Evolutionary conservation across 2,113 vertebrate genomes (phyloP), one percentile per base, ranked within the genome.

Genomic region (Perccottus glenii): DNA sequence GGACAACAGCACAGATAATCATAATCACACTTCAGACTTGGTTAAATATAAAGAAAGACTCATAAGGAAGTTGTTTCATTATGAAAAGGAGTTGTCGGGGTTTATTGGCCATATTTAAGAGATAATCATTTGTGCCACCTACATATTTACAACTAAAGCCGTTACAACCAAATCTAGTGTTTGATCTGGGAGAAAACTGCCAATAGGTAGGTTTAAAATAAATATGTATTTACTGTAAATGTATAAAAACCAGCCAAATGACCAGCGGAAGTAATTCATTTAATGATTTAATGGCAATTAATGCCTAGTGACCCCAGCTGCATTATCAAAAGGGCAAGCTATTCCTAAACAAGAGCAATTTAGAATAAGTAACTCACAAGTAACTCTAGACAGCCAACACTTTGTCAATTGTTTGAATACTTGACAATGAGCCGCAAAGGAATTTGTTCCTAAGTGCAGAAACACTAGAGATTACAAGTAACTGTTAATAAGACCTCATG

Each of bases 21-120:
- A 19, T 47, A 61, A 50, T 14, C 19, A 40, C 35, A 70, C 56
- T 12, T 59, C 50, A 50, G 14, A 6, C 11, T 46, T 58, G 4
- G 10, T 40, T 36, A 15, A 49, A 42, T 47, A 47, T 64, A 67
- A 43, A 33, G 15, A 32, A 27, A 62, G 16, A n/a, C 48, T 42
- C 40, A 56, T 9, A 14, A 51, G 42, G 51, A 16, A 35, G n/a
- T 63, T 62, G 15, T 58, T 49, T 46, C 2, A 67, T 46, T 12
- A 49, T 32, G 11, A 73, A 50, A 1, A 59, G 3, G 12, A 53
- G 19, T 42, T 9, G 2, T 46, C 9, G 32, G 2, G 6, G 3
- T 70, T 48, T n/a, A 51, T 36, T 52, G n/a, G 11, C 15, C 15
- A 46, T 27, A 36, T 27, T 15, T 32, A 10, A 56, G 16, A 45